phyloP scores from a whole-genome alignment of 92 coral and sea anemone species.

The Phenganax stokvisi region DNA sequence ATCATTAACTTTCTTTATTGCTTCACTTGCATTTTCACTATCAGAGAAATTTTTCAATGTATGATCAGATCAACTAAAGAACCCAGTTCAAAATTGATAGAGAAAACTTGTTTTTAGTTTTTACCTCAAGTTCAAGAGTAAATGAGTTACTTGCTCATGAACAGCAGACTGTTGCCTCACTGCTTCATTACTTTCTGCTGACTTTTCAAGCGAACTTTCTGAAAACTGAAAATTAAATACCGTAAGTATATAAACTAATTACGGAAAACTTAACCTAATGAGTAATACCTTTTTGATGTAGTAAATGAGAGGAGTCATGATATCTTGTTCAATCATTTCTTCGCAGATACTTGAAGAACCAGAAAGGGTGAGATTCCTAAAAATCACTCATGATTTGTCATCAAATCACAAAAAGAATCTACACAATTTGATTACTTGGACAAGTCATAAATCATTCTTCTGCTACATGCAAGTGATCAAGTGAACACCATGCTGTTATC shows the following conservation, averaged over 20 bases:
- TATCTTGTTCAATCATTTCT: constrained; percentile 87
- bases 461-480: background rate
- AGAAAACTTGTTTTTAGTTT: background rate
- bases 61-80: background rate
- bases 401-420: too few species aligned
- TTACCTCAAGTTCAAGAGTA: constrained; percentile 93
- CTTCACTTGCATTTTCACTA: constrained; percentile 35
- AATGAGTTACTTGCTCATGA: constrained; percentile 74
- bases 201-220: constrained; percentile 56
- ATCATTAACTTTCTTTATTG: constrained; percentile 58
- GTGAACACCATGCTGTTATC: background rate
- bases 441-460: too few species aligned
- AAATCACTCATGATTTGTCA: too few species aligned
- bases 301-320: constrained; percentile 82
- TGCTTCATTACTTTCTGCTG: constrained; percentile 44
- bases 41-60: background rate
- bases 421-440: too few species aligned
- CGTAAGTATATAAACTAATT: background rate
- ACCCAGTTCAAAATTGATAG: background rate
- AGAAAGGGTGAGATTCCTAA: constrained; percentile 65
- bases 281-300: constrained; percentile 64
- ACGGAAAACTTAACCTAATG: background rate
- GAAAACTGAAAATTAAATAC: constrained; percentile 52
- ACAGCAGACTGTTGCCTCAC: constrained; percentile 57
- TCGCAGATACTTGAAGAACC: constrained; percentile 74